Evolutionary conservation across 2,888 invertebrate genomes (phyloP).

Genomic region (Drosophila infuscata): DNA sequence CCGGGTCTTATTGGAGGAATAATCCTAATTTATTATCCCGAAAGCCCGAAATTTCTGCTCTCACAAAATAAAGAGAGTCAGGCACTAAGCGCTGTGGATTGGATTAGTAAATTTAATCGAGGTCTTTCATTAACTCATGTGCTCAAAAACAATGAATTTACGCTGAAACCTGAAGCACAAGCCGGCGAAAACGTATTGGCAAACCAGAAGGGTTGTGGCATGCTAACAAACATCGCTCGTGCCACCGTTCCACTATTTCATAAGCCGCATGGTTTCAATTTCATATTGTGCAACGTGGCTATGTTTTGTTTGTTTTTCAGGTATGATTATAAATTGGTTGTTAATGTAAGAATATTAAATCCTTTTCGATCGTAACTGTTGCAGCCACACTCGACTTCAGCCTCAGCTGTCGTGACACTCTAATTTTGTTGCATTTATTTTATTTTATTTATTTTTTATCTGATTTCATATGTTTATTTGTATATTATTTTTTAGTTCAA

Average conservation of each 20-base stretch:
- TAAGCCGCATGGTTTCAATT: slow-evolving; percentile 78
- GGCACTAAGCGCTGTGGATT: slow-evolving; percentile 69
- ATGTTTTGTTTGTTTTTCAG: slow-evolving; percentile 78
- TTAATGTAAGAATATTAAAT: not conserved
- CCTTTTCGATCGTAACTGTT: not conserved
- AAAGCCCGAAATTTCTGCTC: slow-evolving; percentile 77
- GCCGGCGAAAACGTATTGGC: slow-evolving; percentile 58
- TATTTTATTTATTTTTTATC: not conserved
- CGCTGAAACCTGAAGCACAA: slow-evolving; percentile 66
- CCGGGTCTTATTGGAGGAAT: slow-evolving; percentile 76
- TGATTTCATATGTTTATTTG: not conserved
- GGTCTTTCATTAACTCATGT: slow-evolving; percentile 57
- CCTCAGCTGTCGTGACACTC: not conserved
- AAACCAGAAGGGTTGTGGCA: slow-evolving; percentile 53
- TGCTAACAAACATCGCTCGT: slow-evolving; percentile 68
- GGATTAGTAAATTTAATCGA: slow-evolving; percentile 77
- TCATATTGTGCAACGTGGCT: slow-evolving; percentile 65
- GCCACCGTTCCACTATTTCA: slow-evolving; percentile 78
- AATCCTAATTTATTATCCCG: slow-evolving; percentile 69
- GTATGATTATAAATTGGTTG: slow-evolving; percentile 27
- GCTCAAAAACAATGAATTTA: slow-evolving; percentile 52
- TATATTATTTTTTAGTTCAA: slow-evolving; percentile 68
- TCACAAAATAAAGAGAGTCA: slow-evolving; percentile 65
- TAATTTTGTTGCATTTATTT: not conserved
- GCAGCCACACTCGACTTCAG: not conserved